These are phyloP conservation scores for Cromileptes altivelis DNA, from an alignment of 2,113 vertebrate genomes.

Conservation along the genomic window DNA sequence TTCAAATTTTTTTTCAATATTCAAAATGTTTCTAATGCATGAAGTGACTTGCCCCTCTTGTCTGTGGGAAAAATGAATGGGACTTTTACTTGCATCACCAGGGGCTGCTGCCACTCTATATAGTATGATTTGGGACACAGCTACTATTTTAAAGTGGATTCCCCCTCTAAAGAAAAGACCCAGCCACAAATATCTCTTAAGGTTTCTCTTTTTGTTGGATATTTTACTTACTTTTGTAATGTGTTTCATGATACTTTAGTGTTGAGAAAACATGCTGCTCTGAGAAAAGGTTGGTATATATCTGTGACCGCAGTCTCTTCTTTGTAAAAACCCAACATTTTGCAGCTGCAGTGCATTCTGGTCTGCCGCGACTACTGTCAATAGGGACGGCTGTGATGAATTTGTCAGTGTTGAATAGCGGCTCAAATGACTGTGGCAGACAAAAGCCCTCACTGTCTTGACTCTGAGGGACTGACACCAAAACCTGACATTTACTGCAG, in stretches of 20 bases:
- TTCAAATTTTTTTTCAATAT: too few relatives aligned
- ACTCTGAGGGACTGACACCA: conserved; percentile 33
- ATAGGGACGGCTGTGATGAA: conserved; percentile 9
- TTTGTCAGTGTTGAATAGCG: conserved; percentile 22
- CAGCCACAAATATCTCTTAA: neutral
- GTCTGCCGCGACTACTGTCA: conserved; percentile 17
- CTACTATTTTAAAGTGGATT: neutral
- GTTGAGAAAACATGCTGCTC: neutral
- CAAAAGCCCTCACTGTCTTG: conserved; percentile 18
- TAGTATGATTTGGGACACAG: neutral
- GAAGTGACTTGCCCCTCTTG: too few relatives aligned
- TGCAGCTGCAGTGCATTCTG: conserved; percentile 17
- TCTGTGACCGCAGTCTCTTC: neutral
- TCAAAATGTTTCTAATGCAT: too few relatives aligned
- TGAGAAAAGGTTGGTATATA: conserved; percentile 2
- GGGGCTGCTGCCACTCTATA: neutral
- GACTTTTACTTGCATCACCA: too few relatives aligned
- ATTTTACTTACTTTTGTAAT: conserved; percentile 4
- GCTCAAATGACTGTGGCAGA: conserved; percentile 37
- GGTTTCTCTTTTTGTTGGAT: neutral
- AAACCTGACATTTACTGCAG: conserved; percentile 53
- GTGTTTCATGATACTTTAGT: neutral
- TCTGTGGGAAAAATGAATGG: too few relatives aligned
- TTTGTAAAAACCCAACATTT: conserved; percentile 14
- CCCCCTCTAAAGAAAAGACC: neutral